Evolutionary conservation across 2,113 vertebrate species (phyloP).

Genomic region (Rhea pennata): DNA sequence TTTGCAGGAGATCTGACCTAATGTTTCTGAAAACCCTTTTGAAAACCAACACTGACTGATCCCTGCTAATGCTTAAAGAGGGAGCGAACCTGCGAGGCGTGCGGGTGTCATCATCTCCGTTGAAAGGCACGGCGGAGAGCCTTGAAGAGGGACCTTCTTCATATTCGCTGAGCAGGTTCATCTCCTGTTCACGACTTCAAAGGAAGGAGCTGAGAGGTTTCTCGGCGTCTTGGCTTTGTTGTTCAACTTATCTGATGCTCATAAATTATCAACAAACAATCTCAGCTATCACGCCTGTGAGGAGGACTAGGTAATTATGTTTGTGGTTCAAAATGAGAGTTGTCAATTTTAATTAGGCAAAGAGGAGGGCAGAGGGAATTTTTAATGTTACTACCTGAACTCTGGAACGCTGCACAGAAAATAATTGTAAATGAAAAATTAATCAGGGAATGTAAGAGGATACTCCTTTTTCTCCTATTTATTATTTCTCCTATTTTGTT

Average conservation of each 20-base stretch:
- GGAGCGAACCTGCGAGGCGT: accelerated
- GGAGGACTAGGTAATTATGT: conserved; percentile 65
- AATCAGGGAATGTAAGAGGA: background rate
- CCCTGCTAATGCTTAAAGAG: background rate
- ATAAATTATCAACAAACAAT: conserved; percentile 76
- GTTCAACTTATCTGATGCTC: conserved; percentile 51
- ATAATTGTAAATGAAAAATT: conserved; percentile 42
- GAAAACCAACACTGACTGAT: background rate
- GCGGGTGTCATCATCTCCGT: background rate
- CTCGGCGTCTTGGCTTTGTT: conserved; percentile 43
- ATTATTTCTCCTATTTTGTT: background rate
- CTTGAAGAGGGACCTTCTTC: background rate
- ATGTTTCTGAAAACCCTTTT: background rate
- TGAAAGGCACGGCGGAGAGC: background rate
- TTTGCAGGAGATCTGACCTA: background rate
- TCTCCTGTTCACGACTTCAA: conserved; percentile 47
- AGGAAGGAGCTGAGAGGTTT: conserved; percentile 58
- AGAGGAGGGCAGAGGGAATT: conserved; percentile 62
- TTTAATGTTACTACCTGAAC: conserved; percentile 60
- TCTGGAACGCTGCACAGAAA: background rate
- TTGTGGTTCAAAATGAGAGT: conserved; percentile 70
- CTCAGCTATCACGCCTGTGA: conserved; percentile 38
- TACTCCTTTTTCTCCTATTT: background rate
- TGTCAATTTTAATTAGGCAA: conserved; percentile 75
- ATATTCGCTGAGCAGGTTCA: background rate